Base-by-base conservation (phyloP, 30 jellyfish, hydroid and myxozoan genomes). In the Aurelia aurita complex sp. Pacific region DNA sequence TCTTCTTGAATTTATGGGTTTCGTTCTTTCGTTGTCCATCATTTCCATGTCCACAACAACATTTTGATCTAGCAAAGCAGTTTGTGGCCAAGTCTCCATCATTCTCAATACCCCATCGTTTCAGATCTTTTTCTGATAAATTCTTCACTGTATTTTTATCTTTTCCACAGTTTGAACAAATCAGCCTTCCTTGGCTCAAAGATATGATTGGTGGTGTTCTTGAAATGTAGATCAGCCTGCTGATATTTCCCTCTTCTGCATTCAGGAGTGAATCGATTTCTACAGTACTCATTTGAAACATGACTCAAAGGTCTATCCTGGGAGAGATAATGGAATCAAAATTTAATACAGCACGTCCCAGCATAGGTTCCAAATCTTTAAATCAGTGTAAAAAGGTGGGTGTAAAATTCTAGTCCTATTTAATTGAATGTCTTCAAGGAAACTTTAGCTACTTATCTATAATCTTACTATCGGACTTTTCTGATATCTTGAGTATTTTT, bases 81-180 rank as follows among this genome's bases (percentile, higher is more conserved):
- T 36, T 50, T 13, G 72, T 29, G n/a, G 16, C 29, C 32, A 15
- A 18, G 17, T 64, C 89, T 79, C 52, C 55, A 9, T 78, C 54
- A 34, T 32, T 23, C 33, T 1, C 73, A 40, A 23, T 14, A 5
- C 51, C 50, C 89, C 89, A 79, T 29, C 89, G 66, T 40, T 75
- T 64, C 80, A 79, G 62, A 32, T 79, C 89, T 43, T 50, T 64
- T 19, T 65, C 73, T 55, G 72, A 65, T 7, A 51, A 12, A 65
- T 34, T 79, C 32, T 64, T 66, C 6, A 10, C 35, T 29, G 60
- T 18, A 12, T 29, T 79, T 65, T 64, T 64, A 43, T 79, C 68
- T 65, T 79, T 79, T 43, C 89, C 77, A 43, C 89, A 79, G 67
- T 16, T 15, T 23, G 89, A 65, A 69, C 89, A 79, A 34, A 54